A percentile compares a stretch with the other conserved stretches of the same genome.
Evolutionary conservation across 2,797 vertebrate genomes (phyloP).

Genomic region (Parambassis ranga): DNA sequence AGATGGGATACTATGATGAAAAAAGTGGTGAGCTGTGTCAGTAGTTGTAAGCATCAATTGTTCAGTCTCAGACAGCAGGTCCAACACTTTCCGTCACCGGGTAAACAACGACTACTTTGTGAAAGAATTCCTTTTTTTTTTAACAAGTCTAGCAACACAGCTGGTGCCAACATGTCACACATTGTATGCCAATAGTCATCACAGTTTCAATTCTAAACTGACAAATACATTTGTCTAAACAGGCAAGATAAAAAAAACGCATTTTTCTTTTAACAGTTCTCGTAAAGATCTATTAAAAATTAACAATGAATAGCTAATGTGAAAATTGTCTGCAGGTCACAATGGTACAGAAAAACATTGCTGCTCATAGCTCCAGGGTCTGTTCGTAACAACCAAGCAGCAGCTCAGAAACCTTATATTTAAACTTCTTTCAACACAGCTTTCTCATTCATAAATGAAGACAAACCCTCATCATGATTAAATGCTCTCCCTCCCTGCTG

Average conservation of each 20-base stretch:
- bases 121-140: neutral
- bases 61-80: no score
- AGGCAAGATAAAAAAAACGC: no score
- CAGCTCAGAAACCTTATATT: conserved; percentile 33
- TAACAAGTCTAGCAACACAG: neutral
- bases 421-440: conserved; percentile 31
- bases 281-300: no score
- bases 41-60: no score
- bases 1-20: no score
- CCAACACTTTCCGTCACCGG: conserved; percentile 1
- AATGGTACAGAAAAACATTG: neutral
- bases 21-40: no score
- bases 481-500: conserved; percentile 32
- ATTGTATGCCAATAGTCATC: neutral
- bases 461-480: conserved; percentile 41
- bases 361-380: neutral
- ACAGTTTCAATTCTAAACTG: neutral
- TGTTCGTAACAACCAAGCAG: neutral
- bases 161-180: conserved; percentile 4
- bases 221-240: neutral
- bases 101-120: neutral
- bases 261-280: no score
- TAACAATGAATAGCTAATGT: neutral
- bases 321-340: neutral
- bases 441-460: conserved; percentile 60